phyloP scores from a whole-genome alignment of 2,797 vertebrate genomes.

The Acanthurus leucopareius region DNA sequence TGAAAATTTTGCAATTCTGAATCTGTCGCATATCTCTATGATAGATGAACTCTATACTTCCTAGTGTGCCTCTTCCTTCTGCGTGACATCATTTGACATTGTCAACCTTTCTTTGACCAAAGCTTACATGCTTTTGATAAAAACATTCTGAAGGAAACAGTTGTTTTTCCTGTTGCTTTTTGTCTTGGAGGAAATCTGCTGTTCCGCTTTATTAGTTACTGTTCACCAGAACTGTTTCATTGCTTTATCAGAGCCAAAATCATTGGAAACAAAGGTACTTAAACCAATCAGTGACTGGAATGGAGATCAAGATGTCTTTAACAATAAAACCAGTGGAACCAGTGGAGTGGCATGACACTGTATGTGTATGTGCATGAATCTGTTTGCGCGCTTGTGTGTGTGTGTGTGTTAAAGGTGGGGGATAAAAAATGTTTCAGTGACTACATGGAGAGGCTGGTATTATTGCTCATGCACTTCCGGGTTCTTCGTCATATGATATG shows the following conservation, averaged over 20 bases:
- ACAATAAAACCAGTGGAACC: conserved; percentile 79
- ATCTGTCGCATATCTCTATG: not conserved
- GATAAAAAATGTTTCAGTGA: conserved; percentile 59
- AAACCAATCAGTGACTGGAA: conserved; percentile 61
- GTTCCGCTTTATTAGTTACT: not conserved
- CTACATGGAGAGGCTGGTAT: conserved; percentile 58
- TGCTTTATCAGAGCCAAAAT: conserved; percentile 26
- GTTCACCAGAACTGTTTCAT: conserved; percentile 40
- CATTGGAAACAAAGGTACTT: conserved; percentile 45
- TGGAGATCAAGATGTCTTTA: conserved; percentile 52
- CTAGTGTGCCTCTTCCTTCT: not conserved
- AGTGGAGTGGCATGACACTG: conserved; percentile 71
- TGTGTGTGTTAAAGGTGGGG: conserved; percentile 62
- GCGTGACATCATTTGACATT: not conserved
- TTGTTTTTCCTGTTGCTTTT: not conserved
- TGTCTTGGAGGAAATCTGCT: not conserved
- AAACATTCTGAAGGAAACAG: not conserved
- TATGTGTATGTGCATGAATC: conserved; percentile 24
- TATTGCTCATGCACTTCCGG: conserved; percentile 66
- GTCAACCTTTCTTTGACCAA: not conserved
- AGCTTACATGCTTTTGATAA: not conserved
- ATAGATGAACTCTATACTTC: conserved; percentile 7
- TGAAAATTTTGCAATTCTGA: not conserved
- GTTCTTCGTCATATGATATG: conserved; percentile 64
- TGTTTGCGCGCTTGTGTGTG: conserved; percentile 49